phyloP scores from a whole-genome alignment of 2,888 invertebrate genomes.

The Oxycera nigricornis region DNA sequence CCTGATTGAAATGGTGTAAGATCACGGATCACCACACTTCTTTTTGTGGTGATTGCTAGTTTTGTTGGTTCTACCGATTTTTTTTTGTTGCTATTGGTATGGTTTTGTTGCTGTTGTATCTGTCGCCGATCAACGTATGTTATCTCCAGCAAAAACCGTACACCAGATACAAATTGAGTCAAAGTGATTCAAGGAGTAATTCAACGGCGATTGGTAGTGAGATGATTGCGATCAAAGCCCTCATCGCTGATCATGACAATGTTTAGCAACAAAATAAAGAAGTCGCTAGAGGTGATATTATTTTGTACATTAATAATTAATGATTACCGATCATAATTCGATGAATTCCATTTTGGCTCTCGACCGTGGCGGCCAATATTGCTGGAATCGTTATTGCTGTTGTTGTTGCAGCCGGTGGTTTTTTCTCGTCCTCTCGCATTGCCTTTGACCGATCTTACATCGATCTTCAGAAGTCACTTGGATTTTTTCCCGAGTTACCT shows the following conservation, averaged over 20 bases:
- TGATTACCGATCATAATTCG: conserved; percentile 33
- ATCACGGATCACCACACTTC: not conserved
- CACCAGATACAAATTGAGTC: not conserved
- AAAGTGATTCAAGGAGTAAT: not conserved
- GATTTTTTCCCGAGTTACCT: conserved; percentile 27
- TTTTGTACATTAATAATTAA: conserved; percentile 38
- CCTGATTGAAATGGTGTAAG: conserved; percentile 12
- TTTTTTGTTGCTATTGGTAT: not conserved
- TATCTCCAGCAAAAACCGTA: too few species aligned
- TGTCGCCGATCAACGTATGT: not conserved
- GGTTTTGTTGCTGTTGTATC: not conserved
- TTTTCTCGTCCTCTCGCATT: not conserved
- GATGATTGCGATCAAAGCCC: conserved; percentile 25
- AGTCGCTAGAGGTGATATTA: conserved; percentile 22
- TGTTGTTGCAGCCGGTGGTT: not conserved
- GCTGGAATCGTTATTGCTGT: not conserved
- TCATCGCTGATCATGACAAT: conserved; percentile 34
- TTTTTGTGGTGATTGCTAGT: not conserved
- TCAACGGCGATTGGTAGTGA: not conserved
- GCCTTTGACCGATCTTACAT: conserved; percentile 5
- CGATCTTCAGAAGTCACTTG: conserved; percentile 14
- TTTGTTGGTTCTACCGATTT: too few species aligned
- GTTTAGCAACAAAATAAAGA: conserved; percentile 24
- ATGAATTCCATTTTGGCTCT: conserved; percentile 12
- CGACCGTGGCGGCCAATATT: too few species aligned